Percentiles rank a stretch among this genome's conserved stretches.
Evolutionary conservation across 2,888 invertebrate genomes (phyloP).

Genomic region (Athalia rosae): DNA sequence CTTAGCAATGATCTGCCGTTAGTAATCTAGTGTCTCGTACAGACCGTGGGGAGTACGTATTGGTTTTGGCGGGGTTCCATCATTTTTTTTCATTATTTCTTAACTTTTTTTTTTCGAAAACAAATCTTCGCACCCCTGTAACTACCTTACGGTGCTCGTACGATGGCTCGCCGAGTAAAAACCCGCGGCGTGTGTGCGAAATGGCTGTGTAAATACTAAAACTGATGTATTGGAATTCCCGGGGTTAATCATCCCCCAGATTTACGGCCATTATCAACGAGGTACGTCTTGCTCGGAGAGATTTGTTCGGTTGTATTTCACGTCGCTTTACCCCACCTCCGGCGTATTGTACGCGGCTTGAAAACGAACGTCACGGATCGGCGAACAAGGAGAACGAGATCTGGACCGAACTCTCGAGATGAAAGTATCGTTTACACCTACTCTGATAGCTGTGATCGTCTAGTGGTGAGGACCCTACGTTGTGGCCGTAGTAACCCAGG

Average conservation of each 20-base stretch:
- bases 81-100: not conserved
- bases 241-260: not conserved
- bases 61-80: slow-evolving; percentile 40
- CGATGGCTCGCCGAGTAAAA: not conserved
- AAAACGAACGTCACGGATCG: slow-evolving; percentile 43
- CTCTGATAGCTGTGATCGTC: slow-evolving; percentile 71
- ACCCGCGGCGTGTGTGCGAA: not conserved
- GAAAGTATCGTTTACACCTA: slow-evolving; percentile 23
- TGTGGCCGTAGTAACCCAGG: slow-evolving; percentile 74
- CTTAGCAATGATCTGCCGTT: slow-evolving; percentile 38
- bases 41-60: slow-evolving; percentile 11
- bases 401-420: slow-evolving; percentile 41
- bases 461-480: slow-evolving; percentile 73
- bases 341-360: too few species aligned
- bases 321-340: too few species aligned
- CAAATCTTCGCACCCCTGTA: not conserved
- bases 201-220: not conserved
- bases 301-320: not conserved
- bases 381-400: slow-evolving; percentile 48
- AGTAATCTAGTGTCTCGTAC: slow-evolving; percentile 37
- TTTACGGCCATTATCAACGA: not conserved
- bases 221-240: too few species aligned
- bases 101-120: not conserved
- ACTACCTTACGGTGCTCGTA: not conserved
- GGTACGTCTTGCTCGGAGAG: not conserved